These are phyloP conservation scores for Berghia stephanieae DNA, from an alignment of 1,140 invertebrate species.

Conservation along the genomic window DNA sequence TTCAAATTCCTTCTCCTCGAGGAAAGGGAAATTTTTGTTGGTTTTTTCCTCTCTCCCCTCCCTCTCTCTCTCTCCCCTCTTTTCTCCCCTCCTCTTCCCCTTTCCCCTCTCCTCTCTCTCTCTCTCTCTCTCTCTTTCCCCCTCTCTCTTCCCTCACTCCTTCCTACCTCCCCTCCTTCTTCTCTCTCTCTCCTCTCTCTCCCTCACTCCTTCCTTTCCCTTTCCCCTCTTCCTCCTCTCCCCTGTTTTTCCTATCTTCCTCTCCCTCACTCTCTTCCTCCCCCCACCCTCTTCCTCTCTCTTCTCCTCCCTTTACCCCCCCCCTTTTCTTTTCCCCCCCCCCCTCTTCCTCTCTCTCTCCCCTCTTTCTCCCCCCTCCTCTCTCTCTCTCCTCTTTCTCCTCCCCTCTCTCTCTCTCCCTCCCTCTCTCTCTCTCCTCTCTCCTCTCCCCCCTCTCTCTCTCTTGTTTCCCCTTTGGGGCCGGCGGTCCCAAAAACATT, in stretches of 20 bases:
- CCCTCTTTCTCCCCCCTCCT: not conserved
- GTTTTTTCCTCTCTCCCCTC: not conserved
- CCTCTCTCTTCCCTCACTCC: not conserved
- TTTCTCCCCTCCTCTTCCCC: not conserved
- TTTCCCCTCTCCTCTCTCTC: not conserved
- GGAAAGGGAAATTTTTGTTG: too few species aligned
- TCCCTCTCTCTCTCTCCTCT: conserved; percentile 13
- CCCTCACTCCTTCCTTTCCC: not conserved
- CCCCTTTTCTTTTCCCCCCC: not conserved
- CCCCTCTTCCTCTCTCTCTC: conserved; percentile 1
- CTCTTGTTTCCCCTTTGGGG: too few species aligned
- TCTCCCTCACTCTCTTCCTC: not conserved
- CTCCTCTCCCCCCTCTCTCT: not conserved
- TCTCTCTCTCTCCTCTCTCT: not conserved
- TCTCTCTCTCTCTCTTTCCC: not conserved
- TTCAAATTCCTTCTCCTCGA: too few species aligned
- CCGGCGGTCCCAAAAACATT: too few species aligned
- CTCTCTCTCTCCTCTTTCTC: conserved; percentile 5
- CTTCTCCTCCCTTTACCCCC: not conserved
- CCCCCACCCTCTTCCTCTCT: not conserved
- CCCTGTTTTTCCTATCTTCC: not conserved
- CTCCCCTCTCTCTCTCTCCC: conserved; percentile 6
- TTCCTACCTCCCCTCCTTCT: not conserved
- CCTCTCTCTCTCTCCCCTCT: not conserved
- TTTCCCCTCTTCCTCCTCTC: not conserved